These are phyloP conservation scores for Carcina quercana DNA, from an alignment of 2,888 invertebrate species.

Conservation along the genomic window DNA sequence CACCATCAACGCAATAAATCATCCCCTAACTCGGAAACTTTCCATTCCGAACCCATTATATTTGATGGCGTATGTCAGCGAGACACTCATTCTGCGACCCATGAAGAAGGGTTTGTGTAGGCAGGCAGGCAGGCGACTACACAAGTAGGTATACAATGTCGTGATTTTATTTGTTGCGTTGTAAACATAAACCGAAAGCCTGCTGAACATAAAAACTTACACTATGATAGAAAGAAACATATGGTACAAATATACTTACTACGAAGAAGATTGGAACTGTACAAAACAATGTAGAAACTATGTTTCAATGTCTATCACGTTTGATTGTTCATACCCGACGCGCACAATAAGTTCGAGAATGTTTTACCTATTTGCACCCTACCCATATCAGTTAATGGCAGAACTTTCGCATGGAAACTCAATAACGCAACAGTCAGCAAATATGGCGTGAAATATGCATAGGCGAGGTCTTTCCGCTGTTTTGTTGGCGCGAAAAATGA, in stretches of 20 bases:
- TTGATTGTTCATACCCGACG: too few relatives aligned
- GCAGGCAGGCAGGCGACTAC: too few relatives aligned
- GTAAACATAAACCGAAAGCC: too few relatives aligned
- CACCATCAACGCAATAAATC: slow-evolving; percentile 36
- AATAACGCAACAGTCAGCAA: slow-evolving; percentile 54
- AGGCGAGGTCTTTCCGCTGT: slow-evolving; percentile 49
- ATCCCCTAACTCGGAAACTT: slow-evolving; percentile 38
- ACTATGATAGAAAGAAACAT: too few relatives aligned
- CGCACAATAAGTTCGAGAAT: slow-evolving; percentile 14
- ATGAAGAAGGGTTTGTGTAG: slow-evolving; percentile 2
- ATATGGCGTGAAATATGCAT: slow-evolving; percentile 65
- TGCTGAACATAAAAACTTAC: too few relatives aligned
- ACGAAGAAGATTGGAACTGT: too few relatives aligned
- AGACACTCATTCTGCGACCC: slow-evolving; percentile 25
- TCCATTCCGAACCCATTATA: slow-evolving; percentile 40
- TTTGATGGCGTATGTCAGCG: slow-evolving; percentile 40
- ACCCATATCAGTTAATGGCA: slow-evolving; percentile 37
- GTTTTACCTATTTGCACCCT: slow-evolving; percentile 32
- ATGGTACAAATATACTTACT: too few relatives aligned
- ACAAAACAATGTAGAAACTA: too few relatives aligned
- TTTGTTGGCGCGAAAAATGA: slow-evolving; percentile 61
- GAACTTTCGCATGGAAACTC: slow-evolving; percentile 49
- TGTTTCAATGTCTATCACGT: too few relatives aligned
- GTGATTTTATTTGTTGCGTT: too few relatives aligned
- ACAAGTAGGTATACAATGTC: too few relatives aligned